Percentiles rank a stretch among this genome's conserved stretches.
phyloP scores from a whole-genome alignment of 2,888 invertebrate genomes.

The Margaritifera margaritifera region DNA sequence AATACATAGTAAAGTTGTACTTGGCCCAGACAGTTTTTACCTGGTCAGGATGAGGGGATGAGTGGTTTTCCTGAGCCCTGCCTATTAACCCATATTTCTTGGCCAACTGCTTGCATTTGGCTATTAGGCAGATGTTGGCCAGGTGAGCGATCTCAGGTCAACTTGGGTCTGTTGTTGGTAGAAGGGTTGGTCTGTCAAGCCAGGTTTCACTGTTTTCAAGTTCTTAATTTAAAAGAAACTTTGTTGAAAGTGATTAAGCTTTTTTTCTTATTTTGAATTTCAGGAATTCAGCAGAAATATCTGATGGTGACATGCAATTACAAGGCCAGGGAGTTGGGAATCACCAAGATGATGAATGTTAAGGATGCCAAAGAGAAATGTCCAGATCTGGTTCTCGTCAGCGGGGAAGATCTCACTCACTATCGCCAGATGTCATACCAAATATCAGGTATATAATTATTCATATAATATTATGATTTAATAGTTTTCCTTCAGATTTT shows the following conservation, averaged over 20 bases:
- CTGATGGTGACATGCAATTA: conserved; percentile 90
- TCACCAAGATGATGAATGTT: conserved; percentile 85
- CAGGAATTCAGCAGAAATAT: conserved; percentile 88
- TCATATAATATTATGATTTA: neutral
- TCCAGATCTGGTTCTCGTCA: conserved; percentile 83
- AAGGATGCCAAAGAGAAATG: conserved; percentile 84
- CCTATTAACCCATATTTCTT: too few species aligned
- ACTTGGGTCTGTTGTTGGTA: neutral
- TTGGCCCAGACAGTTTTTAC: too few species aligned
- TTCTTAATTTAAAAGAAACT: neutral
- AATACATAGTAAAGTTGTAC: too few species aligned
- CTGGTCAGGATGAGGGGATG: too few species aligned
- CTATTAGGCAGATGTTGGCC: too few species aligned
- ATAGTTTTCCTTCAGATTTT: too few species aligned
- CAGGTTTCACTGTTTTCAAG: neutral
- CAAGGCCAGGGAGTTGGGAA: conserved; percentile 83
- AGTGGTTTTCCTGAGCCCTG: too few species aligned
- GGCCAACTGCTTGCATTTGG: too few species aligned
- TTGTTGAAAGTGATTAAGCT: neutral
- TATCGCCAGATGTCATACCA: conserved; percentile 86
- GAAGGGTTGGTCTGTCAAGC: neutral
- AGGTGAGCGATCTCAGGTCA: too few species aligned
- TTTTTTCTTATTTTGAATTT: neutral
- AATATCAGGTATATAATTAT: conserved; percentile 76
- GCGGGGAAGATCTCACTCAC: conserved; percentile 87